Evolutionary conservation across 1,140 invertebrate species (phyloP), one percentile per base, ranked within the genome.

Genomic region (Hyles vespertilio): DNA sequence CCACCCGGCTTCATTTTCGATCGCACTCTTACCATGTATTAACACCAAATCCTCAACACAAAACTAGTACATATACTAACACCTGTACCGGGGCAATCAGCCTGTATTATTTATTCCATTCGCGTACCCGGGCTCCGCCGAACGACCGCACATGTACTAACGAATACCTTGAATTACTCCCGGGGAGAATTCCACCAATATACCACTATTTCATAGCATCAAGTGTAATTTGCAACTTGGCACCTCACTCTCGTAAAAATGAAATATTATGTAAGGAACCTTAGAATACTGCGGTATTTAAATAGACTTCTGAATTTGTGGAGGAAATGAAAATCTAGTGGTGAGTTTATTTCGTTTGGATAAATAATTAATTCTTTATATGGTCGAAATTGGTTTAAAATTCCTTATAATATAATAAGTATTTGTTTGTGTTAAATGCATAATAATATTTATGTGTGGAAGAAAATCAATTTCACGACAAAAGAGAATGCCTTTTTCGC

Each of bases 61-160:
- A 33, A 51, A 34, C 2, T 10, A 8, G 32, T 53, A 12, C 10
- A 43, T 34, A 52, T 2, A 33, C 57, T 50, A 44, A 63, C 62
- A 63, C 65, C 61, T 60, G 51, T 61, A 61, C 61, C n/a, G 44
- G 43, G 50, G 58, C 63, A 67, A 67, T 67, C 61, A 67, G 45
- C 47, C 48, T 43, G 5, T 58, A 63, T 67, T 67, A 63, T 63
- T 56, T 63, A 67, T 63, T 67, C 65, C 33, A 2, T 5, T 4
- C 65, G 60, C 65, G 65, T 11, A 48, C 44, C 9, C 51, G 51
- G 33, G 58, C 54, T 59, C 63, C 45, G 51, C 9, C 50, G 51
- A 60, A 65, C 58, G 51, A 53, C 44, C 50, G 53, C 51, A 51
- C 50, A 10, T 51, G 48, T 50, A 51, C 56, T 46, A 56, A 61